Conservation (phyloP, 2,113 vertebrate species). For the Rissa tridactyla region DNA sequence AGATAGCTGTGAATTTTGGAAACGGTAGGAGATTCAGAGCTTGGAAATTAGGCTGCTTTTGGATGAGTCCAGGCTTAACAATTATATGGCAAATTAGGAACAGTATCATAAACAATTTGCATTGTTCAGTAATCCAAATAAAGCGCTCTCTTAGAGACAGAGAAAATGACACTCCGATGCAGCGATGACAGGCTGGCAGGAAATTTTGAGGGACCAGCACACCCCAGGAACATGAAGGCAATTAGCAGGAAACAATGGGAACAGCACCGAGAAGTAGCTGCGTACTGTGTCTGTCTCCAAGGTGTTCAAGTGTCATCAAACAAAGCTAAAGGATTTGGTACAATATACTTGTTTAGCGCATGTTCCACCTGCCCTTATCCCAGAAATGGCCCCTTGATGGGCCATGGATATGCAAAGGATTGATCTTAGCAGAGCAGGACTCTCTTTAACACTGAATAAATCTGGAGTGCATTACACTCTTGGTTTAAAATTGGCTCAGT, state of each 20-base stretch:
- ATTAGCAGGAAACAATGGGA: not conserved
- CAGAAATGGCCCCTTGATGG: not conserved
- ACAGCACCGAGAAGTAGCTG: not conserved
- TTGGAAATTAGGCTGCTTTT: conserved; percentile 4
- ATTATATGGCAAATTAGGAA: not conserved
- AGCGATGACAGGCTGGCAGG: not conserved
- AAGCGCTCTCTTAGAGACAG: not conserved
- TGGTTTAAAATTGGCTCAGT: conserved; percentile 51
- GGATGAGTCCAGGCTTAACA: not conserved
- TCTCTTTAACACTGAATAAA: conserved; percentile 37
- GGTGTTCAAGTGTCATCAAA: not conserved
- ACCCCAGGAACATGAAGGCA: conserved; percentile 9
- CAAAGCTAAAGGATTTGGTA: not conserved
- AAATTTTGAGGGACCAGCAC: not conserved
- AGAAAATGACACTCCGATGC: not conserved
- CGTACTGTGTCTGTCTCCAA: not conserved
- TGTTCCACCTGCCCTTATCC: not conserved
- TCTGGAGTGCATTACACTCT: not conserved
- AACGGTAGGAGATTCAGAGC: not conserved
- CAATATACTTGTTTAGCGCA: not conserved
- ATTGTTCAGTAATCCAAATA: conserved; percentile 24
- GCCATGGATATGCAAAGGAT: not conserved
- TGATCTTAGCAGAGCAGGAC: conserved; percentile 25
- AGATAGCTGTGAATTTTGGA: conserved; percentile 19
- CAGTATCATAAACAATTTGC: not conserved